Evolutionary conservation across 2,888 invertebrate genomes (phyloP), one percentile per base, ranked within the genome.

Genomic region (Drosophila limbata): DNA sequence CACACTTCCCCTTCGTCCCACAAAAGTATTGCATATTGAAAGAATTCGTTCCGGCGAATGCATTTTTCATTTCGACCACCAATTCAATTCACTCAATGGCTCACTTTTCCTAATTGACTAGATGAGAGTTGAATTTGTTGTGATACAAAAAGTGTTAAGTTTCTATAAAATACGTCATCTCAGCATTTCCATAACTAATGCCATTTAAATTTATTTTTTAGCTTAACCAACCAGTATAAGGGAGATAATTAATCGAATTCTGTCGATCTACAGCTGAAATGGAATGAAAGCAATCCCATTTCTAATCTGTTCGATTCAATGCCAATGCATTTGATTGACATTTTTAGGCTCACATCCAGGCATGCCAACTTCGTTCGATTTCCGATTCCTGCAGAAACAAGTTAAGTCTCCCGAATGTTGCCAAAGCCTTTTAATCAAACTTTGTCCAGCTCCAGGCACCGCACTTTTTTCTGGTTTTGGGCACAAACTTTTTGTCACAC

Each of bases 371-470:
- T 50, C 33, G 39, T 52, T 57, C n/a, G 47, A 53, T 57, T 52
- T 40, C 45, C 40, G 50, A 62, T 33, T 44, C 33, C 11, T n/a
- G 25, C 39, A 21, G 15, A 37, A 39, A 13, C 21, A 33, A 35
- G 33, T 33, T 28, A 9, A 31, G 13, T 10, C 19, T 10, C 1
- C n/a, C 11, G n/a, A 17, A 33, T 55, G 33, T 4, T 39, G 17
- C 11, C 17, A 33, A 39, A 51, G 48, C 56, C 57, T 69, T 74
- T 70, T 73, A 69, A 76, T 86, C 56, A 73, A 73, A 71, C 69
- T 69, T 56, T 31, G 35, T 35, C 33, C 4, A 28, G 15, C 44
- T 39, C 3, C 60, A 15, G 33, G 37, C 33, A 17, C 39, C 21
- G 19, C 40, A 65, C 37, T 60, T 45, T 47, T 52, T 62, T 68